These are phyloP conservation scores for Whitmania pigra DNA, from an alignment of 1,140 invertebrate genomes.

Conservation along the genomic window DNA sequence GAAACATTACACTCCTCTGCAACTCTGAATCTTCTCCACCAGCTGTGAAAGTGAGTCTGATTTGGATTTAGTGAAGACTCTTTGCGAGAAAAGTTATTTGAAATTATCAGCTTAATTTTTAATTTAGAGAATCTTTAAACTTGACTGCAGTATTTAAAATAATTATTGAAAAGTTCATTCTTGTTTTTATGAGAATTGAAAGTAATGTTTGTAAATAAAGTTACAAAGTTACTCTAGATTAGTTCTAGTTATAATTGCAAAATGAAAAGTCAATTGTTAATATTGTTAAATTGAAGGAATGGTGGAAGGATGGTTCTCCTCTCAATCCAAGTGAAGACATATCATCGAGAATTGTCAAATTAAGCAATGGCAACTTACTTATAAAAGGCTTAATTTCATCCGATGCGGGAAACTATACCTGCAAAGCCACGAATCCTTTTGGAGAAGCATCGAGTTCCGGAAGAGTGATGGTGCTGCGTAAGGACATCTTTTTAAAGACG, in stretches of 20 bases:
- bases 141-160: too few species aligned
- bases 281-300: slow-evolving; percentile 44
- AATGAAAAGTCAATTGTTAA: background rate
- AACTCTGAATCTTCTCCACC: slow-evolving; percentile 83
- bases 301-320: slow-evolving; percentile 76
- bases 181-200: too few species aligned
- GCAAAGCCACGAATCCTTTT: slow-evolving; percentile 30
- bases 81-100: too few species aligned
- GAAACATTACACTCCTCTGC: slow-evolving; percentile 80
- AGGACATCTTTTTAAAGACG: background rate
- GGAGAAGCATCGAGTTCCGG: slow-evolving; percentile 28
- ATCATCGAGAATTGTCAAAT: slow-evolving; percentile 25
- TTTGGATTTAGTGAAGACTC: too few species aligned
- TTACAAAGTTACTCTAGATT: too few species aligned
- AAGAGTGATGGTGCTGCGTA: slow-evolving; percentile 26
- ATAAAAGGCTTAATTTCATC: slow-evolving; percentile 26
- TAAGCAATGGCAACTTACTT: slow-evolving; percentile 34
- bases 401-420: slow-evolving; percentile 33
- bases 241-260: background rate
- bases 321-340: slow-evolving; percentile 45
- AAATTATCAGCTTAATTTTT: too few species aligned
- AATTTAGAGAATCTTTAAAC: too few species aligned
- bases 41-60: slow-evolving; percentile 52
- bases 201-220: too few species aligned
- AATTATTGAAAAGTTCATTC: too few species aligned